A percentile compares a stretch with the other conserved stretches of the same genome.
Conservation (phyloP, 2,113 vertebrate genomes). For the Lasiurus borealis region DNA sequence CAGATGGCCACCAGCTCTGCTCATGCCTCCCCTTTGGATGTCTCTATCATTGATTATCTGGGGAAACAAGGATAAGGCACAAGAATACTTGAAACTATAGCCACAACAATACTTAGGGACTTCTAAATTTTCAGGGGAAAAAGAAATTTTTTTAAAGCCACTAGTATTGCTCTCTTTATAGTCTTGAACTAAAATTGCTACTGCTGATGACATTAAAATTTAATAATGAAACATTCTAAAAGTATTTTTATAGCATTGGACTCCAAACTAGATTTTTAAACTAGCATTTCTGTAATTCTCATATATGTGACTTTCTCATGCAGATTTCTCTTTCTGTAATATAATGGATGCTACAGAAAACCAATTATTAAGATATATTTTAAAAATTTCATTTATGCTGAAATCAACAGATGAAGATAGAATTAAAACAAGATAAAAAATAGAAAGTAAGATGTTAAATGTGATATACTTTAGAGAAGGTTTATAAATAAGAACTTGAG, state of each 20-base stretch:
- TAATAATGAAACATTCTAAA: not conserved
- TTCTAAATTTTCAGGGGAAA: not conserved
- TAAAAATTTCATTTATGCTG: not conserved
- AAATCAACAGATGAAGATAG: not conserved
- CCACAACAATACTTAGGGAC: not conserved
- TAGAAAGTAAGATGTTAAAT: not conserved
- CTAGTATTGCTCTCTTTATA: not conserved
- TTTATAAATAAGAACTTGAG: not conserved
- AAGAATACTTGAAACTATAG: not conserved
- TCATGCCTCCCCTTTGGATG: not conserved
- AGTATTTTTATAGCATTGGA: not conserved
- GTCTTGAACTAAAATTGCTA: not conserved
- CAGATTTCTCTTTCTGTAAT: not conserved
- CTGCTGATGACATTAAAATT: not conserved
- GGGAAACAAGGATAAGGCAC: not conserved
- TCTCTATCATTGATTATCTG: not conserved
- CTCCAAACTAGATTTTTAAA: not conserved
- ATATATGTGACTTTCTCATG: not conserved
- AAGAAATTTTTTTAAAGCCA: not conserved
- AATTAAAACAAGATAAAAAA: not conserved
- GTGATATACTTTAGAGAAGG: not conserved
- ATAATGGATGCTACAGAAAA: not conserved
- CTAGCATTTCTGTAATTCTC: not conserved
- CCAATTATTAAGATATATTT: not conserved
- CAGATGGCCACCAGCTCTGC: not conserved